Conservation (phyloP, 2,113 vertebrate genomes). For the Pelobates fuscus region DNA sequence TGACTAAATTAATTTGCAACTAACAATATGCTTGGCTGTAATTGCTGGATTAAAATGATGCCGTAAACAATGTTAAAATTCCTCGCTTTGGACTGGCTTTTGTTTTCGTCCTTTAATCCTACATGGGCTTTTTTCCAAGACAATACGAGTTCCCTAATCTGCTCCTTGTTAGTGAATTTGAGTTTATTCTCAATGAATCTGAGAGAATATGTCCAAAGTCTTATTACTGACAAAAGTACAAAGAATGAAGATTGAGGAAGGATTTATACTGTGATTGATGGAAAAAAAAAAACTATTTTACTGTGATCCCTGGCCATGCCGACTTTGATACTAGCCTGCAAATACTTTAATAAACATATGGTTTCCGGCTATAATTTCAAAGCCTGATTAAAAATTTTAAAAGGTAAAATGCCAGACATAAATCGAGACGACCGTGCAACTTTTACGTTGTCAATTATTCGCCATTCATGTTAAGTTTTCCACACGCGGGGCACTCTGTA, state of each 20-base stretch:
- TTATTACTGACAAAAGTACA: constrained; percentile 16
- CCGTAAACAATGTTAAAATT: constrained; percentile 49
- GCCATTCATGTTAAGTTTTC: not conserved
- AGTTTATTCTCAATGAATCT: constrained; percentile 17
- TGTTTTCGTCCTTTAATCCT: constrained; percentile 20
- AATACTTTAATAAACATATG: constrained; percentile 19
- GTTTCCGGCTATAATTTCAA: constrained; percentile 29
- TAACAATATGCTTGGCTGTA: constrained; percentile 49
- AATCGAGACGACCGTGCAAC: constrained; percentile 9
- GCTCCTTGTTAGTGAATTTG: constrained; percentile 41
- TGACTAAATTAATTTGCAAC: constrained; percentile 41
- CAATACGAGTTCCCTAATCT: constrained; percentile 51
- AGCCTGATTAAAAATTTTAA: constrained; percentile 31
- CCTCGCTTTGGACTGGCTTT: constrained; percentile 45
- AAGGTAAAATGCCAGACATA: constrained; percentile 33
- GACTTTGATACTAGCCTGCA: constrained; percentile 8
- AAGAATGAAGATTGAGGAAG: constrained; percentile 3
- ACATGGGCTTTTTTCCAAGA: constrained; percentile 29
- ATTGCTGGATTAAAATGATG: constrained; percentile 48
- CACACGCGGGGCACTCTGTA: constrained; percentile 12
- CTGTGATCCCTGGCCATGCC: not conserved
- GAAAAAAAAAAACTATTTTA: constrained; percentile 3
- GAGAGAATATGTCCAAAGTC: constrained; percentile 15
- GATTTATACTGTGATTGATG: not conserved
- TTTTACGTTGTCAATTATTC: constrained; percentile 5